Percentiles rank a stretch among this genome's conserved stretches.
These are phyloP conservation scores for Drosophila recens DNA, from an alignment of 2,888 invertebrate species.

Conservation along the genomic window DNA sequence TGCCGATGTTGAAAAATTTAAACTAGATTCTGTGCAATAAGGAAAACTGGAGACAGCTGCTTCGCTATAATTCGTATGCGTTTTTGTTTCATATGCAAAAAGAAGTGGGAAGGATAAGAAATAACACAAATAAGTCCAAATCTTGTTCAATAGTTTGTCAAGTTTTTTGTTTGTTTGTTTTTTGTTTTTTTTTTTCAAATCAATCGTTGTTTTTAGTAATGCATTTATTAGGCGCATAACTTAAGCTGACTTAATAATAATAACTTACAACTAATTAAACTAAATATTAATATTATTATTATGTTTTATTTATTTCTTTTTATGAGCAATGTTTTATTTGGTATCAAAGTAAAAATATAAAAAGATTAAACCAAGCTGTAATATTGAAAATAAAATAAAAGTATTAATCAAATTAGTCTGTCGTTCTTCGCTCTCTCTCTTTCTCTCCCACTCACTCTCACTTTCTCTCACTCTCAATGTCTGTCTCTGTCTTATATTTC, in stretches of 20 bases:
- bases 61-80: conserved; percentile 83
- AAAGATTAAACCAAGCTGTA: conserved; percentile 55
- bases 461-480: conserved; percentile 1
- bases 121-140: conserved; percentile 77
- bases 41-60: conserved; percentile 86
- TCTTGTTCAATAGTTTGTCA: conserved; percentile 64
- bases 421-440: conserved; percentile 15
- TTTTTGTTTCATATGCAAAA: conserved; percentile 75
- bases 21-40: conserved; percentile 86
- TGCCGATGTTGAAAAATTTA: conserved; percentile 89
- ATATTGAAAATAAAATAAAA: conserved; percentile 43
- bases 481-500: conserved; percentile 31
- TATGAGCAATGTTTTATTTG: conserved; percentile 43
- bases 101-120: conserved; percentile 80
- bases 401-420: conserved; percentile 37
- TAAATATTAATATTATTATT: conserved; percentile 36
- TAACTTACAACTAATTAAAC: conserved; percentile 55
- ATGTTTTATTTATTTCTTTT: conserved; percentile 14
- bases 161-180: conserved; percentile 30
- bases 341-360: conserved; percentile 17
- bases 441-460: conserved; percentile 18
- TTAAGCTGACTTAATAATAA: conserved; percentile 64
- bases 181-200: conserved; percentile 26
- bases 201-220: conserved; percentile 69
- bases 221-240: conserved; percentile 75